phyloP scores from a whole-genome alignment of 2,888 invertebrate species.

The Diadegma fenestrale region DNA sequence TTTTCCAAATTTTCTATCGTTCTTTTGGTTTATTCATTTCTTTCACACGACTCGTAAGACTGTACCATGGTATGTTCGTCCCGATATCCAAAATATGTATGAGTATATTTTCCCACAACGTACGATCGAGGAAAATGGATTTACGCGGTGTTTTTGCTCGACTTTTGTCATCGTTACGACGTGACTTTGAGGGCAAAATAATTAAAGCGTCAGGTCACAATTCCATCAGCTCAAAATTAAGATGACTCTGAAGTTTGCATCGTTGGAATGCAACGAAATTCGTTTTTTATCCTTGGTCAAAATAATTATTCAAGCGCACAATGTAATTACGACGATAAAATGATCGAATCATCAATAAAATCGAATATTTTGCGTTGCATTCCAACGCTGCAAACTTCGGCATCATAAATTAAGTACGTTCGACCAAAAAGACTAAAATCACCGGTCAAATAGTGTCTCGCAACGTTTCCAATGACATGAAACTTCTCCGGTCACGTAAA shows the following conservation, averaged over 20 bases:
- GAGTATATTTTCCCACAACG: slow-evolving; percentile 4
- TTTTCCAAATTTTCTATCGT: neutral
- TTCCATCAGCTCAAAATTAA: neutral
- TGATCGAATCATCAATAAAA: too few relatives aligned
- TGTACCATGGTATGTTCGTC: slow-evolving; percentile 60
- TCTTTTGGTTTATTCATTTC: slow-evolving; percentile 5
- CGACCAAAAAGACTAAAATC: neutral
- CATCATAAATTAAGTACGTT: too few relatives aligned
- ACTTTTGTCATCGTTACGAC: neutral
- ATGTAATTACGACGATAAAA: too few relatives aligned
- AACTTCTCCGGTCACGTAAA: neutral
- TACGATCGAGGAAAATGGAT: slow-evolving; percentile 16
- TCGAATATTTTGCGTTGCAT: too few relatives aligned
- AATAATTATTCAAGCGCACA: too few relatives aligned
- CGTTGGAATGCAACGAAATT: too few relatives aligned
- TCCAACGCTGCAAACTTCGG: too few relatives aligned
- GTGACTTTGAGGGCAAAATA: neutral
- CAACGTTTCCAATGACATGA: neutral
- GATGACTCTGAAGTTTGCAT: too few relatives aligned
- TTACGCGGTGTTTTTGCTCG: neutral
- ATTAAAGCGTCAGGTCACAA: neutral
- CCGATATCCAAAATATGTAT: slow-evolving; percentile 41
- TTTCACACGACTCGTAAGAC: slow-evolving; percentile 15
- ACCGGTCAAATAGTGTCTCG: neutral
- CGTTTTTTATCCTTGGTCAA: too few relatives aligned